These are phyloP conservation scores for Glaucidium brasilianum DNA, from an alignment of 2,113 vertebrate genomes.

Conservation along the genomic window DNA sequence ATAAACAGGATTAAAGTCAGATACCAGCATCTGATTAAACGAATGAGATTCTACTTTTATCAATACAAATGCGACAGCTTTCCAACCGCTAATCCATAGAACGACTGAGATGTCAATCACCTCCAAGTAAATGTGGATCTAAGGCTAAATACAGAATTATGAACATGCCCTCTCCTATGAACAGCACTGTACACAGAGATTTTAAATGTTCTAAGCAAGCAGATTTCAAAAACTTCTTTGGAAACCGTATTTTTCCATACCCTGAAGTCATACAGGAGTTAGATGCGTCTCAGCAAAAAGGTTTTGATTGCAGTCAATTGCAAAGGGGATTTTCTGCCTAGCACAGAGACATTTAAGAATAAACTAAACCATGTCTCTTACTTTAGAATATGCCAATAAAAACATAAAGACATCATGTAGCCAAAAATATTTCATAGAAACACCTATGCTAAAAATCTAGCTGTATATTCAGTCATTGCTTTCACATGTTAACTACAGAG, in stretches of 20 bases:
- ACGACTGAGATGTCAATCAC: neutral
- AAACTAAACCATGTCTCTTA: neutral
- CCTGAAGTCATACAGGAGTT: neutral
- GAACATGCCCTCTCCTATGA: fast-evolving
- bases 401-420: neutral
- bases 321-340: neutral
- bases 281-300: neutral
- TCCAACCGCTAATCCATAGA: neutral
- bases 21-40: neutral
- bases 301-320: neutral
- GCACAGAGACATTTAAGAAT: neutral
- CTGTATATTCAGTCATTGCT: neutral
- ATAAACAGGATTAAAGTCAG: neutral
- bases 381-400: neutral
- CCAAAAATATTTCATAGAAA: conserved; percentile 24
- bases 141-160: neutral
- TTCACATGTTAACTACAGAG: neutral
- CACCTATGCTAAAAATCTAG: neutral
- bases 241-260: neutral
- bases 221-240: conserved; percentile 13
- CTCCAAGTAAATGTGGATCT: neutral
- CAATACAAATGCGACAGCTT: neutral
- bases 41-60: neutral
- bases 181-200: neutral
- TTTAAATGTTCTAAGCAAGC: neutral